phyloP scores from a whole-genome alignment of 2,888 invertebrate genomes.

The Clepsis dumicolana region DNA sequence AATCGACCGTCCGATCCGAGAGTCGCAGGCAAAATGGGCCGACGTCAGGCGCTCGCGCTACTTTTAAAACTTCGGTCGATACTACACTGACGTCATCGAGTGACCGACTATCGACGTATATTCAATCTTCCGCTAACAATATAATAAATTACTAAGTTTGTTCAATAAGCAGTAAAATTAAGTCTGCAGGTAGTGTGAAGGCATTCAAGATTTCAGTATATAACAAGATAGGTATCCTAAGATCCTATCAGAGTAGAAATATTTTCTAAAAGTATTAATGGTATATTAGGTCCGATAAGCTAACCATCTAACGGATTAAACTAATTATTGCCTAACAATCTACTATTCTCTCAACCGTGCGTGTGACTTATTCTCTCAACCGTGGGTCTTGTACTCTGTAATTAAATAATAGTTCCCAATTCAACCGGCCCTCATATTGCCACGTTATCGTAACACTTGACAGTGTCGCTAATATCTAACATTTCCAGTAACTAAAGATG shows the following conservation, averaged over 20 bases:
- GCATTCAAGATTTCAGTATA: not conserved
- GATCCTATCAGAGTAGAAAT: no score
- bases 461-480: not conserved
- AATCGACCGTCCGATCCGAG: no score
- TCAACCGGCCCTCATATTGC: conserved; percentile 9
- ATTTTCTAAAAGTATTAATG: no score
- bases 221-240: no score
- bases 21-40: no score
- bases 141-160: conserved; percentile 10
- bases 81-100: no score
- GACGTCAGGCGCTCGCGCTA: no score
- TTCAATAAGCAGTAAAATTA: conserved; percentile 18
- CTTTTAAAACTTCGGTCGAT: no score
- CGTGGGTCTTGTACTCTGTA: conserved; percentile 29
- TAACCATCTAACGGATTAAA: conserved; percentile 2
- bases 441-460: conserved; percentile 3
- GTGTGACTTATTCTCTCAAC: conserved; percentile 37
- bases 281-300: no score
- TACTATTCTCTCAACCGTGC: conserved; percentile 3
- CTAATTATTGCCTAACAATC: conserved; percentile 17
- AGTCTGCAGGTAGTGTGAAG: not conserved
- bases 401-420: conserved; percentile 32
- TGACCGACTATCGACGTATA: no score
- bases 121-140: no score
- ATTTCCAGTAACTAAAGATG: not conserved